Evolutionary conservation across 1,140 invertebrate genomes (phyloP), one percentile per base, ranked within the genome.

Genomic region (Acromyrmex echinatior): DNA sequence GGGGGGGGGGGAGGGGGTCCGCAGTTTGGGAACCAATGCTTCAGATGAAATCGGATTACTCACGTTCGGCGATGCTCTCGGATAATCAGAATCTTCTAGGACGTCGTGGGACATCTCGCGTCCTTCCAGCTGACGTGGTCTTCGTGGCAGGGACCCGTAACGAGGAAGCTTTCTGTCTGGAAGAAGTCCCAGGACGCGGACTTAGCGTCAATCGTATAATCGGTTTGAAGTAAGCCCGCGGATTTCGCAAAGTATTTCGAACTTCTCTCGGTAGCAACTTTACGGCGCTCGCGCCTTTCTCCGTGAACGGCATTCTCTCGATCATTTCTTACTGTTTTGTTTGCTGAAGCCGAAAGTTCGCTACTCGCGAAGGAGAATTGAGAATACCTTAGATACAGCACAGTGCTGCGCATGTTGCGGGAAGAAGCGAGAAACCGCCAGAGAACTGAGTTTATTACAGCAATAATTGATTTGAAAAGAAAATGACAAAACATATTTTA

Each of bases 151-250:
- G 62, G 93, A 93, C 58, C 93, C 93, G 88, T 93, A 94, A 88
- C 93, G 90, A 60, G 93, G 88, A 87, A 93, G 92, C 88, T 94
- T 94, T 87, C 92, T 93, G 87, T 94, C 93, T 94, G 90, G 35
- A 93, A 93, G 73, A 92, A 92, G 90, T 93, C 88, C 82, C 68
- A 56, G n/a, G 82, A 86, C 66, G 39, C 39, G 80, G 87, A 84
- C 79, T 91, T 90, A 87, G 71, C 74, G 76, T 63, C 70, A 85
- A 76, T 88, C 88, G 86, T 88, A 87, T 88, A 91, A 73, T 87
- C 77, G 81, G 76, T 86, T 89, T 74, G 76, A 87, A 87, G 79
- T 87, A 82, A 87, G 80, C 79, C 21, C 56, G 53, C 25, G 62
- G 85, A 81, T 82, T 82, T 70, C 60, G 28, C 18, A 71, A 85